Conservation (phyloP, 2,888 invertebrate species). For the Cetonia aurata region DNA sequence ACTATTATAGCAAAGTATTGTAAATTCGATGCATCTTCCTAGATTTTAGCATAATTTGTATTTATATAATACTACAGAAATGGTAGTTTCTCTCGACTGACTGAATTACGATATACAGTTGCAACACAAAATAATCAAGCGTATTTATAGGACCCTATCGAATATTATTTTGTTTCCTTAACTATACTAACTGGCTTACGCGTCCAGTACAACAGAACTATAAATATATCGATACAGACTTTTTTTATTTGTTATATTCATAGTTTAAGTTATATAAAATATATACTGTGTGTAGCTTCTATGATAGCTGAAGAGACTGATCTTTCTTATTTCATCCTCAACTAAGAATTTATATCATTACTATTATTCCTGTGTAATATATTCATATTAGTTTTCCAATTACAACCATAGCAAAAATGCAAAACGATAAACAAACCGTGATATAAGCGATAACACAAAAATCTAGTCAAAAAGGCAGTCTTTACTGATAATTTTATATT, state of each 20-base stretch:
- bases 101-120: too few relatives aligned
- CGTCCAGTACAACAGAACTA: not conserved
- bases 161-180: too few relatives aligned
- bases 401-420: not conserved
- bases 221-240: conserved; percentile 19
- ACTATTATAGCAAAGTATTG: too few relatives aligned
- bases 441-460: conserved; percentile 13
- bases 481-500: conserved; percentile 20
- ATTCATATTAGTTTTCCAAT: not conserved
- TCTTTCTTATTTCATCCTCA: conserved; percentile 10
- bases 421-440: conserved; percentile 9
- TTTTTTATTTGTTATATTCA: conserved; percentile 6
- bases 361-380: conserved; percentile 8
- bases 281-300: conserved; percentile 3
- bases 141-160: too few relatives aligned
- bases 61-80: too few relatives aligned
- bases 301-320: conserved; percentile 28
- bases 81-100: too few relatives aligned
- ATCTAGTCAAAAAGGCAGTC: conserved; percentile 32
- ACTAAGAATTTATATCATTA: conserved; percentile 18
- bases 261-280: not conserved
- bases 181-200: too few relatives aligned
- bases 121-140: too few relatives aligned
- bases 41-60: too few relatives aligned
- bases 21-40: too few relatives aligned